phyloP scores from a whole-genome alignment of 2,113 vertebrate genomes.

The Gymnobelideus leadbeateri region DNA sequence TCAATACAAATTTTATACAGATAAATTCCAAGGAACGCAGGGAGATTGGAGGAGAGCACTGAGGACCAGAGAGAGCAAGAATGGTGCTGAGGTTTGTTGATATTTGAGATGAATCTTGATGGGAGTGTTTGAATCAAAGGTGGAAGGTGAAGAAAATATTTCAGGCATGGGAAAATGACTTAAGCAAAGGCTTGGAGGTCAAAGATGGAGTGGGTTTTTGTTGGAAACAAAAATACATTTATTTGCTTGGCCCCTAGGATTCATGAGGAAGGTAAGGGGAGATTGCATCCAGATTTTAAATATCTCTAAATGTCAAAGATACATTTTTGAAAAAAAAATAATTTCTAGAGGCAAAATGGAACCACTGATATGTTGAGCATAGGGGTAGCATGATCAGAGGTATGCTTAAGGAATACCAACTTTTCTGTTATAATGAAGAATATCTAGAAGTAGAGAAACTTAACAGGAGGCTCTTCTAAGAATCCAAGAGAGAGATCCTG shows the following conservation, averaged over 20 bases:
- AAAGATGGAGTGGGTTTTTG: not conserved
- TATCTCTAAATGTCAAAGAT: not conserved
- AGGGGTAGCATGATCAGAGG: not conserved
- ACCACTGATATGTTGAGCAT: not conserved
- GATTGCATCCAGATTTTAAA: not conserved
- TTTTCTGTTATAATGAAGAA: not conserved
- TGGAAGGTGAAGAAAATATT: not conserved
- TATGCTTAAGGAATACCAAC: not conserved
- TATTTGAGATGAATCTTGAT: not conserved
- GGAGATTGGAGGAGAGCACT: not conserved
- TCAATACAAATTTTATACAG: not conserved
- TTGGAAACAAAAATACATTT: not conserved
- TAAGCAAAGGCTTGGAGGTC: not conserved
- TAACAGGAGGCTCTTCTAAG: not conserved
- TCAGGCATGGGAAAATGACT: not conserved
- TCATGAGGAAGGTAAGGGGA: not conserved
- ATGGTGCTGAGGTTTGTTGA: not conserved
- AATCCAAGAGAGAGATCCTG: not conserved
- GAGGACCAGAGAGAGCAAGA: not conserved
- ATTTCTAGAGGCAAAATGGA: not conserved
- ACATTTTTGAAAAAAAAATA: not conserved
- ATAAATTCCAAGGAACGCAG: not conserved
- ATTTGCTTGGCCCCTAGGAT: not conserved
- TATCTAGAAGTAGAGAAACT: not conserved
- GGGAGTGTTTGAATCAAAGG: not conserved